These are phyloP conservation scores for Peromyscus californicus DNA, from an alignment of 2,113 vertebrate genomes.

Conservation along the genomic window DNA sequence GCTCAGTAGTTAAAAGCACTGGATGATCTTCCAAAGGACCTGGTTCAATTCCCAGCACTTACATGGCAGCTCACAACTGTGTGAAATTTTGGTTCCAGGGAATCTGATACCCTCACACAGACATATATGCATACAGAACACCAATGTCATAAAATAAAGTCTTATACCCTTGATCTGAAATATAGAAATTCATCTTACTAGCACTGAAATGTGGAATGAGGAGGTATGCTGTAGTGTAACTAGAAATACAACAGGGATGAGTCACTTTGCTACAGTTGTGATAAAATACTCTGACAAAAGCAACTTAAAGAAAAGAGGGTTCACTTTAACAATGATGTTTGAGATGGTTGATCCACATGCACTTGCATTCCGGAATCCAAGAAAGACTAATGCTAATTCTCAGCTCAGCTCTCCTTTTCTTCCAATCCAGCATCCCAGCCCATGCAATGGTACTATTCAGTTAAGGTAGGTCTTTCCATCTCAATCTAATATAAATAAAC, in stretches of 20 bases:
- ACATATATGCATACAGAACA: neutral
- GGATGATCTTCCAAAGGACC: neutral
- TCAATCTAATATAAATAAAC: neutral
- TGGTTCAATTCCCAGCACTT: neutral
- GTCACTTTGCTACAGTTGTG: neutral
- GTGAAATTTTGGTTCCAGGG: too few species aligned
- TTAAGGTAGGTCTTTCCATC: neutral
- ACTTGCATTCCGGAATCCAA: neutral
- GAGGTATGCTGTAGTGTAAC: neutral
- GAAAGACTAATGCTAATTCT: neutral
- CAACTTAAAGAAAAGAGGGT: neutral
- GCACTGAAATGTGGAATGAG: neutral
- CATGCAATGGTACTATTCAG: neutral
- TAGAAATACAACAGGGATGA: constrained; percentile 3
- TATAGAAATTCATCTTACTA: constrained; percentile 18
- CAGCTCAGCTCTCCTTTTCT: neutral
- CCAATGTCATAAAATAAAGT: neutral
- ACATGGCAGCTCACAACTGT: neutral
- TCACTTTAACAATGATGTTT: neutral
- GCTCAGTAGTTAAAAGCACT: neutral
- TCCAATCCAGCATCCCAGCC: neutral
- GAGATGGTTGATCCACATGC: neutral
- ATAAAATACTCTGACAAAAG: neutral
- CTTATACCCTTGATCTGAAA: neutral
- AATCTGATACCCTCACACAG: too few species aligned